Evolutionary conservation across 2,797 vertebrate species (phyloP), one percentile per base, ranked within the genome.

Genomic region (Tokudaia muenninki): DNA sequence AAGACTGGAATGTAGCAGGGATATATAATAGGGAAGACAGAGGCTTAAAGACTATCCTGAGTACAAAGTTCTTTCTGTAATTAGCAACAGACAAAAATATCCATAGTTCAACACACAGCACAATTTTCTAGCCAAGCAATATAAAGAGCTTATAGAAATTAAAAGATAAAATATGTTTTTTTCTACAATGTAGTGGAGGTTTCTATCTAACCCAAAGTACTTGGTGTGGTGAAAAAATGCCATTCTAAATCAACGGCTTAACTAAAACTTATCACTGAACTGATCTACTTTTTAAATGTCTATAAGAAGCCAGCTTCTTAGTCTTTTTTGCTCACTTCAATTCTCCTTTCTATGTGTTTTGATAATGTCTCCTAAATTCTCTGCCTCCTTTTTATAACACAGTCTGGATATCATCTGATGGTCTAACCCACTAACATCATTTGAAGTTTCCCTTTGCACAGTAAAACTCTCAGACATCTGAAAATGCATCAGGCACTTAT

Each of bases 161-260:
- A 52, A 92, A 11, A 6, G 1, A 67, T 21, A 10, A 81, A 57
- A 50, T 5, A 80, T 19, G 41, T 21, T 52, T 79, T 12, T 81
- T 26, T 61, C 1, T 67, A 37, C 24, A 81, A 55, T 90, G 11
- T 19, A 93, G 65, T 37, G 6, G 19, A 80, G 41, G 72, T 57
- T 87, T 80, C 17, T 17, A 50, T 55, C 11, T 21, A 77, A 37
- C 57, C 1, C 19, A 78, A 65, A 19, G 34, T 4, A 16, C 0
- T 9, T 79, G 0, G 2, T 50, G 63, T 1, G 1, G 1, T 17
- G 1, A 77, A 0, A 26, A 10, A 31, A 3, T 12, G n/a, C 0
- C 0, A 2, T 67, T 83, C 2, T 83, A 17, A 61, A 52, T 24
- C 2, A 6, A 34, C 3, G 44, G 47, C 3, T 4, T 6, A 47